Percentiles rank a stretch among this genome's conserved stretches.
Evolutionary conservation across 2,888 invertebrate species (phyloP).

Genomic region (Agrenia bidenticulata): DNA sequence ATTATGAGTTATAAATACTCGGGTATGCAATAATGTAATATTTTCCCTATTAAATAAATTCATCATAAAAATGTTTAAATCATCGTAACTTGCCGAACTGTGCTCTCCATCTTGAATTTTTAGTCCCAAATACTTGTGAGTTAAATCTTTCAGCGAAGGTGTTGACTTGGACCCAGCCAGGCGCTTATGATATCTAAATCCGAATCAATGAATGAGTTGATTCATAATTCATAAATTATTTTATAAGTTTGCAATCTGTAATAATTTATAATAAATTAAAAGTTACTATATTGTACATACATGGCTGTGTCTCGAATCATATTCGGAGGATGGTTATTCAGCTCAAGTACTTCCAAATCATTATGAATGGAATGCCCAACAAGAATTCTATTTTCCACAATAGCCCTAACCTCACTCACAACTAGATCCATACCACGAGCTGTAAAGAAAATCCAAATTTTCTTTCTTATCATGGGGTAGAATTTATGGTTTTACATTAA

Average conservation of each 20-base stretch:
- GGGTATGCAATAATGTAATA: too few relatives aligned
- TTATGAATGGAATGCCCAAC: conserved; percentile 24
- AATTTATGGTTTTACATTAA: neutral
- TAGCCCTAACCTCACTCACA: neutral
- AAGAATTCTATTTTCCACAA: conserved; percentile 12
- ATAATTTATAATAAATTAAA: too few relatives aligned
- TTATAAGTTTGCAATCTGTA: too few relatives aligned
- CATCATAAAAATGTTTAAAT: too few relatives aligned
- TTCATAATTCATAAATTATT: too few relatives aligned
- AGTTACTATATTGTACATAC: too few relatives aligned
- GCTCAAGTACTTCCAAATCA: conserved; percentile 16
- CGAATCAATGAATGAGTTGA: too few relatives aligned
- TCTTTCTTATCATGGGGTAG: neutral
- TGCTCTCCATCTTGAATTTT: conserved; percentile 16
- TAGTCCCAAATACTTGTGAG: neutral
- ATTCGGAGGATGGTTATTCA: conserved; percentile 7
- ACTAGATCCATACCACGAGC: conserved; percentile 1
- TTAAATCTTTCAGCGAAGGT: conserved; percentile 8
- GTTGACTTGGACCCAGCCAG: neutral
- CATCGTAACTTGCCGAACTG: conserved; percentile 18
- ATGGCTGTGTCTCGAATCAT: conserved; percentile 18
- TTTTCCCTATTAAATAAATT: too few relatives aligned
- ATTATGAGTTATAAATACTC: too few relatives aligned
- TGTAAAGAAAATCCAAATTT: neutral
- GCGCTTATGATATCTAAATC: too few relatives aligned